Base-by-base conservation (phyloP, 2,113 vertebrate genomes). In the Proterorhinus semilunaris region DNA sequence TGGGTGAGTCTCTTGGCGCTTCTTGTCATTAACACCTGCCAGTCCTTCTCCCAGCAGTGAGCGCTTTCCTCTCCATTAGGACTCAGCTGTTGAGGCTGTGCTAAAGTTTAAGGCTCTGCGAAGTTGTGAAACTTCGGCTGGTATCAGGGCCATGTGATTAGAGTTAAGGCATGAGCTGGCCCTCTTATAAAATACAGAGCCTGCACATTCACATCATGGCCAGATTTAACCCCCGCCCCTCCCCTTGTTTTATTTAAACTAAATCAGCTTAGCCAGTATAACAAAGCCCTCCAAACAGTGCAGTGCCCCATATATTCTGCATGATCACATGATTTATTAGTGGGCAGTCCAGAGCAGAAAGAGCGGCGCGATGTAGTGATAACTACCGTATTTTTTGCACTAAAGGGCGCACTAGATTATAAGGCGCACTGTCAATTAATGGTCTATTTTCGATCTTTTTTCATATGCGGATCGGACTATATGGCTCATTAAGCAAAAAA, bases 171-270 rank as follows among this genome's bases (percentile, higher is more conserved):
- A 17, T 6, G 5, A n/a, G 68, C 47, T 74, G 64, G 66, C 68
- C 61, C 15, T 45, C 47, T 76, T 74, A 43, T 51, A 68, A 65
- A 71, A 58, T 58, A 42, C 21, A 57, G 17, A 66, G 52, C 1
- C 10, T 69, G 45, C 64, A 73, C 66, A 70, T 80, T 77, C 59
- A 70, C 16, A 77, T 72, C 6, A 8, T 64, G 45, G 42, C 13
- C 43, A 13, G 48, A 3, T 54, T 58, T 64, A 36, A 36, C 27
- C 27, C 27, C 27, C 27, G 27, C 27, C 36, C 17, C 55, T 42
- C 48, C 8, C 1, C 10, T 12, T 16, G 5, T 64, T 54, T 49
- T 5, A 49, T 75, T 58, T 67, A 63, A 75, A 66, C 45, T 47
- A 61, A 78, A 78, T 52, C 62, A 58, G 55, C 54, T 65, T 69